These are phyloP conservation scores for Yponomeuta sedellus DNA, from an alignment of 2,888 invertebrate species.

Conservation along the genomic window DNA sequence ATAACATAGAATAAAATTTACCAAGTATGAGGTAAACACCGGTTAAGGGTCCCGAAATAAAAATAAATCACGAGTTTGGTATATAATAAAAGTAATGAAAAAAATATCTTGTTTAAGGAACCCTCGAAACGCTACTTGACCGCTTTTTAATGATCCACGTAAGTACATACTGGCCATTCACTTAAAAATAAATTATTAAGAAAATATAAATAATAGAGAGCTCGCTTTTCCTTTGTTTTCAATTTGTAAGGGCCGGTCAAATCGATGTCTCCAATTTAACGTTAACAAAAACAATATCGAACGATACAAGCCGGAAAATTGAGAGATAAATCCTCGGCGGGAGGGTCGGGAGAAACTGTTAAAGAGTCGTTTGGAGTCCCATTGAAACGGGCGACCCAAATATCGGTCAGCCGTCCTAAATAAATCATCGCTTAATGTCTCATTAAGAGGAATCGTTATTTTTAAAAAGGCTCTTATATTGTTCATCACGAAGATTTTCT, in stretches of 20 bases:
- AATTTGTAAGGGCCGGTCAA: background rate
- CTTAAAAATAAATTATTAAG: no score
- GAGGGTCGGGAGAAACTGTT: background rate
- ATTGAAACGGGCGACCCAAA: background rate
- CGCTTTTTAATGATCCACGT: background rate
- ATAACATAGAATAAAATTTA: no score
- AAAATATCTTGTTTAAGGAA: no score
- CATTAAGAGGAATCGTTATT: background rate
- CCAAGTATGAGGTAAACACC: no score
- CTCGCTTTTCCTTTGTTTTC: background rate
- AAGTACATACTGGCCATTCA: background rate
- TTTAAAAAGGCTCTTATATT: background rate
- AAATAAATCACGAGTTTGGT: no score
- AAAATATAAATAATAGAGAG: background rate
- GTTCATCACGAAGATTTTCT: no score
- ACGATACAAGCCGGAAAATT: background rate
- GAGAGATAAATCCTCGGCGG: background rate
- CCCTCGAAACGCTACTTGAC: no score
- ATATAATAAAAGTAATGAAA: no score
- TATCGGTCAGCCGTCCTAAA: constrained; percentile 1
- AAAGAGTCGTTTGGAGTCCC: background rate
- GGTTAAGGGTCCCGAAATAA: no score
- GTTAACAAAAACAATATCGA: background rate
- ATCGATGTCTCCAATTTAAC: background rate
- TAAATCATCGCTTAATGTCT: constrained; percentile 1